Conservation (phyloP, 2,888 invertebrate genomes). For the Ennomos fuscantarius region DNA sequence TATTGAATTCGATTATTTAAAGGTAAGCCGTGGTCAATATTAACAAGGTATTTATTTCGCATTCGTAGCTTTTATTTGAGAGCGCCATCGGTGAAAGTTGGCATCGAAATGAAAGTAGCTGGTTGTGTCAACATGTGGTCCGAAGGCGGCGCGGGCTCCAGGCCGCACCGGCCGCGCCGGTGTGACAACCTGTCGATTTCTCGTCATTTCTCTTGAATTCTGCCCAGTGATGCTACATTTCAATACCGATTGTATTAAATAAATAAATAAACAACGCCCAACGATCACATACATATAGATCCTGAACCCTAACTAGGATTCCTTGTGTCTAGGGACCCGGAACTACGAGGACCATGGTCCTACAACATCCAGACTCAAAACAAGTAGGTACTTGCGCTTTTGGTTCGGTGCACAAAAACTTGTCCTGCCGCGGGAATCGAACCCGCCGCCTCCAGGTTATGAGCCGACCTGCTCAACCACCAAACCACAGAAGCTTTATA, state of each 20-base stretch:
- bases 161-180: conserved; percentile 37
- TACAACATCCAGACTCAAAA: no score
- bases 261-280: no score
- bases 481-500: no score
- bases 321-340: no score
- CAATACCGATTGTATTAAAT: conserved; percentile 3
- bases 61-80: conserved; percentile 75
- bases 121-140: conserved; percentile 75
- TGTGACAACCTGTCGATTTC: conserved; percentile 70
- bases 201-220: conserved; percentile 61
- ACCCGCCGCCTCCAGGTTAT: no score
- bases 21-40: conserved; percentile 28
- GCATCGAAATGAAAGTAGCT: conserved; percentile 82
- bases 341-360: no score
- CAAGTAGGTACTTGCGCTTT: no score
- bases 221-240: conserved; percentile 11
- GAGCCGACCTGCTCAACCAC: no score
- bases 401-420: no score
- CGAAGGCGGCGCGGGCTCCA: conserved; percentile 43
- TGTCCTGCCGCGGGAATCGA: no score
- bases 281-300: no score
- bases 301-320: no score
- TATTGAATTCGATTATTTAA: conserved; percentile 21
- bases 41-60: conserved; percentile 57
- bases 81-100: conserved; percentile 78